Conservation (phyloP, 2,888 invertebrate genomes). For the Brenthis hecate region DNA sequence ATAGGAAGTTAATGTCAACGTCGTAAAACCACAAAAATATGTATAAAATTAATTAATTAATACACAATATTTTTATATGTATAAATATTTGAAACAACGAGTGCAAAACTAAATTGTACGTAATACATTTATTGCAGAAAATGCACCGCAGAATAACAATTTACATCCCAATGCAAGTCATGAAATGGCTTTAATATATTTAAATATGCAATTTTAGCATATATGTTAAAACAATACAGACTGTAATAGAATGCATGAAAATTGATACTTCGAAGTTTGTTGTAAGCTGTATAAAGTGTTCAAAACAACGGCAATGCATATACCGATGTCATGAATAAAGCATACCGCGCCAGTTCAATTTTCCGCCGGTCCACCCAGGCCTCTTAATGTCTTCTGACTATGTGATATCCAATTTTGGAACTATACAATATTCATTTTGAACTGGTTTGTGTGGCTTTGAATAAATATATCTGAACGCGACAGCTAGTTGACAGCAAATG, state of each 20-base stretch:
- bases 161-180: constrained; percentile 14
- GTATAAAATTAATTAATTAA: constrained; percentile 11
- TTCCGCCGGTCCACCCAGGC: constrained; percentile 60
- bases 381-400: constrained; percentile 56
- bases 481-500: constrained; percentile 18
- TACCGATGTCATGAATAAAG: constrained; percentile 68
- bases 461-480: constrained; percentile 19
- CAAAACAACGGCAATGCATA: constrained; percentile 58
- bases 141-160: constrained; percentile 29
- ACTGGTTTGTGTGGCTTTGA: constrained; percentile 28
- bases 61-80: constrained; percentile 13
- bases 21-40: constrained; percentile 1
- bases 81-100: constrained; percentile 25
- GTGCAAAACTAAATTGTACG: constrained; percentile 26
- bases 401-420: constrained; percentile 46
- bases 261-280: constrained; percentile 34
- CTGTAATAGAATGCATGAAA: constrained; percentile 23
- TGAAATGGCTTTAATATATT: constrained; percentile 6
- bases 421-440: constrained; percentile 40
- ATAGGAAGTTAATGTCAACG: background rate
- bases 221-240: constrained; percentile 24
- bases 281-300: constrained; percentile 49
- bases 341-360: constrained; percentile 66
- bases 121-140: constrained; percentile 28
- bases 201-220: constrained; percentile 23